Conservation (phyloP, 1,140 invertebrate species). For the Lucilia sericata region DNA sequence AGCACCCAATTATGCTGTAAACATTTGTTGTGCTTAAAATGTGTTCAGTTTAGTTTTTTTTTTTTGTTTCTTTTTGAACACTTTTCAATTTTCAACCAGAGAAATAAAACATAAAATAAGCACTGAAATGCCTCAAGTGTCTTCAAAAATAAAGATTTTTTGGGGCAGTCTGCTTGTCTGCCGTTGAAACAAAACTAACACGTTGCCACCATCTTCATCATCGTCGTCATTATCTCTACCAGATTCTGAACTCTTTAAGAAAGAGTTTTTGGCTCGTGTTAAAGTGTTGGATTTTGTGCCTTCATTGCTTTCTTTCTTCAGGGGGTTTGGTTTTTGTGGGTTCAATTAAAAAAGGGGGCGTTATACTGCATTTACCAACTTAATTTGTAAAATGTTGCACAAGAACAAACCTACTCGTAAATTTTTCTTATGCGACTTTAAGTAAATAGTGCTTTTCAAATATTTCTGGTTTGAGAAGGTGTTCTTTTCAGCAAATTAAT, state of each 20-base stretch:
- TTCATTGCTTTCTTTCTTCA: not conserved
- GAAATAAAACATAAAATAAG: slow-evolving; percentile 29
- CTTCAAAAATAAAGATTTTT: not conserved
- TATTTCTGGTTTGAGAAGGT: not conserved
- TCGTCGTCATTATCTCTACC: too few species aligned
- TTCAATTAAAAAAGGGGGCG: slow-evolving; percentile 35
- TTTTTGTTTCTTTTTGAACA: too few species aligned
- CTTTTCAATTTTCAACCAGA: not conserved
- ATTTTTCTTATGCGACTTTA: not conserved
- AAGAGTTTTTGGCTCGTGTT: slow-evolving; percentile 37
- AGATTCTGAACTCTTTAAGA: not conserved
- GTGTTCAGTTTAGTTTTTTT: not conserved
- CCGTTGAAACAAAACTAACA: slow-evolving; percentile 40
- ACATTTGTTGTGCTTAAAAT: slow-evolving; percentile 7
- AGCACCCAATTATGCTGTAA: slow-evolving; percentile 40
- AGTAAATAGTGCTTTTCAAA: not conserved
- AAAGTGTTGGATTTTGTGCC: not conserved
- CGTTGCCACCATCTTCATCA: not conserved
- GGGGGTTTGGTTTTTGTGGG: not conserved
- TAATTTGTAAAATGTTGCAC: slow-evolving; percentile 29
- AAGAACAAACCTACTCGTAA: not conserved
- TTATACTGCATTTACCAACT: slow-evolving; percentile 14
- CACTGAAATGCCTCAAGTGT: slow-evolving; percentile 32
- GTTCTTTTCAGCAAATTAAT: not conserved
- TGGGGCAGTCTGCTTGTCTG: slow-evolving; percentile 31